Evolutionary conservation across 2,888 invertebrate genomes (phyloP).

Genomic region (Thecophora atra): DNA sequence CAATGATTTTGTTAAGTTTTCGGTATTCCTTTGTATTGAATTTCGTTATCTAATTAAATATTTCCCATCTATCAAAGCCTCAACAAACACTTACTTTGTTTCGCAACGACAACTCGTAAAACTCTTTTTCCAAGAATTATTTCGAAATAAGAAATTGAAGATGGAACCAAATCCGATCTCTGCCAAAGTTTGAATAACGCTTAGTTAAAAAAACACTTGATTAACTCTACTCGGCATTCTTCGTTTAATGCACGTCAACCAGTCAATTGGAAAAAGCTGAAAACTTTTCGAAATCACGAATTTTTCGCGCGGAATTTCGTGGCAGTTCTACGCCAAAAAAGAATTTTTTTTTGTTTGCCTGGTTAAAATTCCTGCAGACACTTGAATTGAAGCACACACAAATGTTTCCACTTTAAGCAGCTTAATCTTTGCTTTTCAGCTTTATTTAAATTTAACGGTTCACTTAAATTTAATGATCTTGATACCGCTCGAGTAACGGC

Average conservation of each 20-base stretch:
- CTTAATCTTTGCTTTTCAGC: conserved; percentile 5
- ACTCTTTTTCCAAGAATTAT: too few species aligned
- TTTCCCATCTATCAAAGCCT: too few species aligned
- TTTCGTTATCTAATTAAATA: too few species aligned
- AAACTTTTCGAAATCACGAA: not conserved
- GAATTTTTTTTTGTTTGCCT: not conserved
- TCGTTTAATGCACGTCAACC: not conserved
- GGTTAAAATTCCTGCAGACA: not conserved
- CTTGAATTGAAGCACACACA: conserved; percentile 1
- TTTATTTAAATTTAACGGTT: conserved; percentile 19
- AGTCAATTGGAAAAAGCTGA: not conserved
- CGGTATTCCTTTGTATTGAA: too few species aligned
- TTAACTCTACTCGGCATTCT: not conserved
- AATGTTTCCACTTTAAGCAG: too few species aligned
- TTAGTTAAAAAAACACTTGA: not conserved
- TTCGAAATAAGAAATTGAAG: too few species aligned
- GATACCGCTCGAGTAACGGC: conserved; percentile 2
- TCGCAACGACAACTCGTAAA: too few species aligned
- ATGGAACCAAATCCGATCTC: not conserved
- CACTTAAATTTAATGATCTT: conserved; percentile 34
- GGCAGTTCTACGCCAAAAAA: too few species aligned
- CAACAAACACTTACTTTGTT: too few species aligned
- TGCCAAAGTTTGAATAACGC: not conserved
- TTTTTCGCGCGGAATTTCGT: not conserved
- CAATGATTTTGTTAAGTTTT: too few species aligned